Percentiles rank a stretch among this genome's conserved stretches.
phyloP scores from a whole-genome alignment of 2,888 invertebrate species.

The Eupithecia tripunctaria region DNA sequence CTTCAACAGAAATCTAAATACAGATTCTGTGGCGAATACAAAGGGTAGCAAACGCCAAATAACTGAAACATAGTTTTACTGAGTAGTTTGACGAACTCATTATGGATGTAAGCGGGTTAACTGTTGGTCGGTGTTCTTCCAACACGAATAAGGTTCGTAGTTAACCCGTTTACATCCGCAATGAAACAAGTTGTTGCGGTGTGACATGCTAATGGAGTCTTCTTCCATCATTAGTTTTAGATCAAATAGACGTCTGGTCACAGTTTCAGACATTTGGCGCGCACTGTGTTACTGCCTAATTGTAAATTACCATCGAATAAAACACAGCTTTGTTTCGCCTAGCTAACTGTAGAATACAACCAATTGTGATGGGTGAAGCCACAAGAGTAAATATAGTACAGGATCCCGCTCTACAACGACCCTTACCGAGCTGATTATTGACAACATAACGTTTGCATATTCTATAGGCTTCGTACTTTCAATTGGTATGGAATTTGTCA shows the following conservation, averaged over 20 bases:
- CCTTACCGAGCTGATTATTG: no score
- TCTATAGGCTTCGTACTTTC: no score
- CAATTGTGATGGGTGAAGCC: constrained; percentile 8
- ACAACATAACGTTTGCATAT: no score
- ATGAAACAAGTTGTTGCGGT: neutral
- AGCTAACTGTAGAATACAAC: neutral
- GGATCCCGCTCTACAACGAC: no score
- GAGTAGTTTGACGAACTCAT: no score
- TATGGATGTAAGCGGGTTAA: no score
- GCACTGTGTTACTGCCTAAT: constrained; percentile 7
- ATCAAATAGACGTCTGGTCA: neutral
- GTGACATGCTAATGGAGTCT: neutral
- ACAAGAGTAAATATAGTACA: constrained; percentile 43
- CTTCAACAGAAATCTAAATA: neutral
- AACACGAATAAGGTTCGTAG: no score
- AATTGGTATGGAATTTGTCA: no score
- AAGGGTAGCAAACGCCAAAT: neutral
- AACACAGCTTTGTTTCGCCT: neutral
- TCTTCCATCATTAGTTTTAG: neutral
- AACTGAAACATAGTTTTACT: no score
- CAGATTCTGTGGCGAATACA: neutral
- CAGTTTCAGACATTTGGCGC: neutral
- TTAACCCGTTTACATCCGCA: no score
- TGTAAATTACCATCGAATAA: neutral
- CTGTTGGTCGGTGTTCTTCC: no score